Base-by-base conservation (phyloP, 2,113 vertebrate genomes). In the Cheilinus undulatus region DNA sequence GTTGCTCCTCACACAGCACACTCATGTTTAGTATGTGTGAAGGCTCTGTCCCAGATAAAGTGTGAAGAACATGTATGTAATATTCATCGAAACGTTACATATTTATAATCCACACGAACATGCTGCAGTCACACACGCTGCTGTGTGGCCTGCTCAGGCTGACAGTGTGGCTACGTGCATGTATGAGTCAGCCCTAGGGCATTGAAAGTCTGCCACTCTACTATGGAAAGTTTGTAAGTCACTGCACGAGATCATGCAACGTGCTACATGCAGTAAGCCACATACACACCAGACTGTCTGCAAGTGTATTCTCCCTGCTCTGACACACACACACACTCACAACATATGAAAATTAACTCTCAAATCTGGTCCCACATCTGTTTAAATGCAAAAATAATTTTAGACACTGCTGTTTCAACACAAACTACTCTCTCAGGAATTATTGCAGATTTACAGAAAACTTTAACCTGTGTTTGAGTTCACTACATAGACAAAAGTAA, bases 51-150 rank as follows among this genome's bases (percentile, higher is more conserved):
- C 73, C 71, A 85, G 64, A 80, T 80, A 75, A 69, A 83, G 72
- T 50, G 74, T 49, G 82, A 83, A 69, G 79, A 83, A 73, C 68
- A 78, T 46, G 50, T 64, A 83, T 88, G 73, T 72, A 85, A 85
- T 87, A 82, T 86, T 87, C 70, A 88, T 88, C 3, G 8, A 66
- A 64, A 69, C 15, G 58, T 67, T 82, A 66, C 83, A 84, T 84
- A 84, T 89, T 89, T 76, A 85, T 84, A 73, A 23, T 34, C 48
- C 51, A 27, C 67, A 60, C 42, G 56, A 73, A 69, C 7, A 3
- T 38, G 56, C 49, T 53, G 53, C 49, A 68, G 59, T 67, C 69
- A 81, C 34, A 81, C 59, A 12, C 69, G 28, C 27, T 23, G 42
- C 54, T 54, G 5, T 58, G 53, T 50, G 51, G 62, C 20, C 40